Percentiles rank a stretch among this genome's conserved stretches.
Evolutionary conservation across 2,113 vertebrate genomes (phyloP).

Genomic region (Thalassoma bifasciatum): DNA sequence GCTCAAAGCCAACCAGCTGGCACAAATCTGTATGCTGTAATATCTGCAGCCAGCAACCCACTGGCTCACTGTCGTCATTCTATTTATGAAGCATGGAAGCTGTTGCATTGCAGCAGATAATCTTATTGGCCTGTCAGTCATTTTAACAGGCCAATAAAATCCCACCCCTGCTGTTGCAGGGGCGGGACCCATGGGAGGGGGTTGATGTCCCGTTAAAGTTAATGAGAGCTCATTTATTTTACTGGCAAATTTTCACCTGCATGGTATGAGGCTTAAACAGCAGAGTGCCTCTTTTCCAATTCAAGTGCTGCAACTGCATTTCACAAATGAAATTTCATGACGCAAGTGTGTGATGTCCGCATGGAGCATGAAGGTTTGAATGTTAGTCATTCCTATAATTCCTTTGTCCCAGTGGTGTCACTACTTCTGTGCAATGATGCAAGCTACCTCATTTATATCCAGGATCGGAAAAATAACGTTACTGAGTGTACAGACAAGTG

Average conservation of each 20-base stretch:
- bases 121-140: conserved; percentile 61
- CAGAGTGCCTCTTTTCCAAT: conserved; percentile 9
- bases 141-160: conserved; percentile 70
- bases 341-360: conserved; percentile 60
- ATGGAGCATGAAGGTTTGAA: conserved; percentile 58
- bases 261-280: conserved; percentile 45
- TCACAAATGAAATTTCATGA: conserved; percentile 64
- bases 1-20: conserved; percentile 52
- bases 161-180: conserved; percentile 53
- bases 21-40: conserved; percentile 49
- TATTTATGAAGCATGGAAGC: conserved; percentile 44
- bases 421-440: conserved; percentile 65
- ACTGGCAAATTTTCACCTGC: conserved; percentile 77
- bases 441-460: conserved; percentile 56
- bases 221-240: conserved; percentile 75
- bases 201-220: conserved; percentile 67
- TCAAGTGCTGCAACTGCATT: conserved; percentile 59
- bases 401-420: conserved; percentile 63
- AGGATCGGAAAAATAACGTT: conserved; percentile 30
- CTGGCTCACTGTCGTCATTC: conserved; percentile 69
- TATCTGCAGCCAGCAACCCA: conserved; percentile 58
- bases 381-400: conserved; percentile 55
- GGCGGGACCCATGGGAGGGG: conserved; percentile 54
- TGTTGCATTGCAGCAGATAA: conserved; percentile 42
- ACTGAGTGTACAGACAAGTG: conserved; percentile 8